Conservation (phyloP, 2,113 vertebrate genomes). For the Atractosteus spatula region DNA sequence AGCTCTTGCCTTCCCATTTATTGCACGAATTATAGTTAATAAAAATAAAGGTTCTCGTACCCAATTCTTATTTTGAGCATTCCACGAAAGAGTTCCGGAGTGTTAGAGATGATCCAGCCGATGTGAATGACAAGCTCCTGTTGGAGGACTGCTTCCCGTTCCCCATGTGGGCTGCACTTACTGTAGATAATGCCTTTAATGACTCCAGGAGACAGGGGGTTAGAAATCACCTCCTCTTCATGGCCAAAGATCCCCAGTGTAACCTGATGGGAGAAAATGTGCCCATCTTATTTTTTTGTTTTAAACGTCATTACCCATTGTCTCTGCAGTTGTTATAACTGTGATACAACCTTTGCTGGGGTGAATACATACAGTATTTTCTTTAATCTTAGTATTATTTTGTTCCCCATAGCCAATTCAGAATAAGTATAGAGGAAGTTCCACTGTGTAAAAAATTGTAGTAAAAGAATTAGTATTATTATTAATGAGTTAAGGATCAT, state of each 20-base stretch:
- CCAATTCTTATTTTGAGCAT: constrained; percentile 97
- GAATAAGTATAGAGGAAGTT: neutral
- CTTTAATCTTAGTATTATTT: neutral
- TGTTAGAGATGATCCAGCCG: constrained; percentile 96
- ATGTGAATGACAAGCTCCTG: constrained; percentile 97
- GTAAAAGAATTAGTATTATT: too few relatives aligned
- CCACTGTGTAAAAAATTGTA: too few relatives aligned
- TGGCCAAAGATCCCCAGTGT: constrained; percentile 93
- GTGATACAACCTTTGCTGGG: too few relatives aligned
- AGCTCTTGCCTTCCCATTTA: too few relatives aligned
- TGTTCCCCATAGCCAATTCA: neutral
- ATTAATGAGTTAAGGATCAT: too few relatives aligned
- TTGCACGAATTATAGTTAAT: too few relatives aligned
- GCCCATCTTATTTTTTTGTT: constrained; percentile 3
- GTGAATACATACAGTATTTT: neutral
- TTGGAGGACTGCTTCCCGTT: constrained; percentile 89
- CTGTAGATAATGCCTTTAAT: constrained; percentile 94
- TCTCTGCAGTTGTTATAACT: too few relatives aligned
- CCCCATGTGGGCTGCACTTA: constrained; percentile 79
- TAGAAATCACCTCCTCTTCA: constrained; percentile 94
- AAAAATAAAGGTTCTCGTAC: constrained; percentile 49
- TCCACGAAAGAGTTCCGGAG: constrained; percentile 88
- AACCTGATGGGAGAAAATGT: constrained; percentile 65
- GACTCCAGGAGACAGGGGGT: constrained; percentile 88
- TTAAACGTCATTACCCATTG: too few relatives aligned